A percentile compares a stretch with the other conserved stretches of the same genome.
Conservation (phyloP, 1,140 invertebrate genomes). For the Saccostrea glomerata region DNA sequence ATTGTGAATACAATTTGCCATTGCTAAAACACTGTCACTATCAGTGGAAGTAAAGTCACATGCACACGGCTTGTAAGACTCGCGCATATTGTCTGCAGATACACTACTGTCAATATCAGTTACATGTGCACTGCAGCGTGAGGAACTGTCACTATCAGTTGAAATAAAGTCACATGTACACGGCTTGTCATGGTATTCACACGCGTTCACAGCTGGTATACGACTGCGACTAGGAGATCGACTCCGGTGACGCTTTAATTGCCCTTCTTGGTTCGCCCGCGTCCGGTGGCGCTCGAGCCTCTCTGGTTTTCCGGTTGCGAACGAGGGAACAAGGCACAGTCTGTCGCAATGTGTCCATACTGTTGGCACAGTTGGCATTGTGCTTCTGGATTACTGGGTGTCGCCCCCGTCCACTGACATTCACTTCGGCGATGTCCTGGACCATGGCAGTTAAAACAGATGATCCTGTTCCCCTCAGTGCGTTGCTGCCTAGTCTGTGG, state of each 20-base stretch:
- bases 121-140: too few relatives aligned
- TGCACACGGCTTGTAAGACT: not conserved
- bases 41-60: not conserved
- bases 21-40: not conserved
- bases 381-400: not conserved
- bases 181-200: too few relatives aligned
- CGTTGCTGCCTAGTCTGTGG: not conserved
- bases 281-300: not conserved
- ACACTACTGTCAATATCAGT: not conserved
- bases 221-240: not conserved
- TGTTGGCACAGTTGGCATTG: not conserved
- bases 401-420: not conserved
- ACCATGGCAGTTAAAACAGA: not conserved
- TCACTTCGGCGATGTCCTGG: not conserved
- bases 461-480: not conserved
- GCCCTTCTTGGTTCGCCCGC: not conserved
- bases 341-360: not conserved
- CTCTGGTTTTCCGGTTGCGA: not conserved
- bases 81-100: not conserved
- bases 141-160: too few relatives aligned
- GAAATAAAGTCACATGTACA: too few relatives aligned
- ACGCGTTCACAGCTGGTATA: too few relatives aligned
- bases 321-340: not conserved
- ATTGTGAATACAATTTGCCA: not conserved
- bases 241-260: conserved; percentile 6